Evolutionary conservation across 1,140 invertebrate species (phyloP).

Genomic region (Drosophila virilis): DNA sequence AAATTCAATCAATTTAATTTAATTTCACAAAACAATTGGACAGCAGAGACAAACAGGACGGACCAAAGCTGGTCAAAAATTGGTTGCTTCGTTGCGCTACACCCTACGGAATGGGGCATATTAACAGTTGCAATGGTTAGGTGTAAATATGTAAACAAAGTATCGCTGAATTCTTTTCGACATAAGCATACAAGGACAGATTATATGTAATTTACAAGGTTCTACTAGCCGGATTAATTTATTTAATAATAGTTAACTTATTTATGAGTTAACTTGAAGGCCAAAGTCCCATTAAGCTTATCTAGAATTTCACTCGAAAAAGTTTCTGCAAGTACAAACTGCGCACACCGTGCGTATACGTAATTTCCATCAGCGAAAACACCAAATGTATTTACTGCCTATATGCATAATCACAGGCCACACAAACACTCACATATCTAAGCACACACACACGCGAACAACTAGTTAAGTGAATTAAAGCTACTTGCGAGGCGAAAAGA

Average conservation of each 20-base stretch:
- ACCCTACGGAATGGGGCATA: slow-evolving; percentile 11
- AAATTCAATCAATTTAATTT: slow-evolving; percentile 81
- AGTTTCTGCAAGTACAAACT: background rate
- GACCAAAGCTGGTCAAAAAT: slow-evolving; percentile 23
- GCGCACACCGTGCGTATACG: slow-evolving; percentile 37
- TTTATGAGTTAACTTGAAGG: background rate
- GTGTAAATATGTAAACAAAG: background rate
- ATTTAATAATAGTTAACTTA: slow-evolving; percentile 2
- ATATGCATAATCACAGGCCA: slow-evolving; percentile 38
- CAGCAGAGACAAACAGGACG: slow-evolving; percentile 15
- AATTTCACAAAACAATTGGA: slow-evolving; percentile 78
- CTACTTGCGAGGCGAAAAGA: slow-evolving; percentile 19
- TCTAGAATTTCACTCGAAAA: background rate
- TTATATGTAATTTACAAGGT: no score
- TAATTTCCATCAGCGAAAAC: slow-evolving; percentile 27
- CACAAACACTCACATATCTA: slow-evolving; percentile 10
- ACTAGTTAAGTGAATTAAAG: slow-evolving; percentile 76
- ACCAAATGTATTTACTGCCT: slow-evolving; percentile 36
- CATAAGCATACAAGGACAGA: no score
- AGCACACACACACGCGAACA: slow-evolving; percentile 18
- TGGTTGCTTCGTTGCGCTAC: slow-evolving; percentile 16
- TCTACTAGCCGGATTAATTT: background rate
- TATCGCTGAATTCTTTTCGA: background rate
- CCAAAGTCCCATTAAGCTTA: background rate
- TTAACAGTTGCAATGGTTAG: slow-evolving; percentile 5